Base-by-base conservation (phyloP, 2,797 vertebrate species). In the Rhynchotus rufescens region DNA sequence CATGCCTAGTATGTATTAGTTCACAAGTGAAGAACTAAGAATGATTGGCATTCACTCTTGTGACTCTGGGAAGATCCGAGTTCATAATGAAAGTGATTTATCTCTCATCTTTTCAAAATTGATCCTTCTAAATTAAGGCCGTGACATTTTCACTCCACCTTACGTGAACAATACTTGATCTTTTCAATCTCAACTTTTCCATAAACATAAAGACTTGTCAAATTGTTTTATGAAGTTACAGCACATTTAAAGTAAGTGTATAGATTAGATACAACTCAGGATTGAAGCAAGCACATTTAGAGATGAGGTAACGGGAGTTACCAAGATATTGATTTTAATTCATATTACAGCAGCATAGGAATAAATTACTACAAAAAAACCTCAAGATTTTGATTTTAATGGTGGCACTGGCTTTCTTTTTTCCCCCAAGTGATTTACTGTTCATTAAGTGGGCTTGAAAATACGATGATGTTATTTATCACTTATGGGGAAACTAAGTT, bases 81-180 rank as follows among this genome's bases (percentile, higher is more conserved):
- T 93, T 83, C 78, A 88, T 95, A 95, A 95, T 90, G 91, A 93
- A 95, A 94, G 67, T 80, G 67, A 80, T 96, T 97, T 95, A 69
- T 84, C 87, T 68, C 59, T 96, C 78, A 82, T 78, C 81, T 94
- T 84, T 92, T 73, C 69, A 84, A 96, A 92, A 92, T 72, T 82
- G 84, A 94, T 92, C 95, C 91, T 95, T 92, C 76, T 79, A 86
- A 91, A 94, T 91, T 94, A 95, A 92, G 88, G 86, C 69, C 95
- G 80, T 93, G 91, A 88, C 73, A 90, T 74, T 96, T 97, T 96
- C 83, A 92, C 36, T 84, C 86, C 44, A 67, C 87, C 64, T 76
- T 86, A 80, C 61, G 79, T 59, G 86, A 94, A 90, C 85, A 95
- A 93, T 89, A 74, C 49, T 84, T 83, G 80, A 88, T 91, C 86